Evolutionary conservation across 2,888 invertebrate species (phyloP), one percentile per base, ranked within the genome.

Genomic region (Melipona beecheii): DNA sequence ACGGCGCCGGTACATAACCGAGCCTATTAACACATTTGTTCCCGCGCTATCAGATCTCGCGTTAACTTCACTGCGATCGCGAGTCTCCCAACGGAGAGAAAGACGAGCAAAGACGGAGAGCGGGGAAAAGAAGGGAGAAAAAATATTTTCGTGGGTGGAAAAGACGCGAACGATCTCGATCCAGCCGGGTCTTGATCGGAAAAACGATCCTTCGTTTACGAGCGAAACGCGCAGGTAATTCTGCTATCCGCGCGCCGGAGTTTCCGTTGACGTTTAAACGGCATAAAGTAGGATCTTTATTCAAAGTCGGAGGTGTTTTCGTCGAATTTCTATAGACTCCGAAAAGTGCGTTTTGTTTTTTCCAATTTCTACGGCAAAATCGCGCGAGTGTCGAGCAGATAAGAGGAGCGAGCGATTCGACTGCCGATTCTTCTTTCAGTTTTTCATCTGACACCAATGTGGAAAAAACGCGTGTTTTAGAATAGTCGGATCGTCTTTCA

Each of bases 1-100:
- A 31, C 60, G 27, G 17, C 6, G 21, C 52, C 60, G 73, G 85
- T 83, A 84, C 86, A 84, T 76, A 81, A 83, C 85, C 79, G 75
- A 72, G 84, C 74, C 89, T 90, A 91, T 91, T 91, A 91, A 89
- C 91, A 90, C 91, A 87, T 91, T 91, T 91, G 90, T 90, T 88
- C 84, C 60, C 50, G 70, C 74, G 71, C 75, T 91, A 91, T 91
- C 91, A 87, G 91, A 90, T 75, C 64, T 62, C 49, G 56, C 21
- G 27, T 31, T 31, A 36, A 43, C 11, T 43, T 62, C 70, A 68
- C 80, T 82, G 75, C 49, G 68, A 85, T 69, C 74, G 69, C 74
- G 62, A 43, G 36, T 36, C 9, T 72, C 43, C 64, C 58, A 78
- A 75, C 69, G 56, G 15, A 15, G 64, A 64, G 31, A 36, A 21